phyloP scores from a whole-genome alignment of 2,113 vertebrate species.

The Microcebus jonahi region DNA sequence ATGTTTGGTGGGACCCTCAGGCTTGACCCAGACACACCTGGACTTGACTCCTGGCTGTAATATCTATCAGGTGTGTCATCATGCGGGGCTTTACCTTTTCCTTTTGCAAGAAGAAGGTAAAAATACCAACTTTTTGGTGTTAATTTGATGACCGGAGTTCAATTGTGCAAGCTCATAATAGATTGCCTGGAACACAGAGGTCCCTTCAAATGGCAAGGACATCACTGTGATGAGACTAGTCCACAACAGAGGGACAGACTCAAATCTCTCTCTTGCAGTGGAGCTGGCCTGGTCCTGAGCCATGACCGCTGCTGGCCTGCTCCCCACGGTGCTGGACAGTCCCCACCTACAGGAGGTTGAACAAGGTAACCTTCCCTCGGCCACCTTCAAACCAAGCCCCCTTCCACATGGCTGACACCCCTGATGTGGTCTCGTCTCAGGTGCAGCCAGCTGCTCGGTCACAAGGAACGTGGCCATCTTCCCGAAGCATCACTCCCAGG shows the following conservation, averaged over 20 bases:
- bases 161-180: not conserved
- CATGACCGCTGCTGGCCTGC: too few relatives aligned
- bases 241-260: not conserved
- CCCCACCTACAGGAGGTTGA: not conserved
- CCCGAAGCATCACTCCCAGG: not conserved
- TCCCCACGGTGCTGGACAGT: not conserved
- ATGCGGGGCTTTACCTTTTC: not conserved
- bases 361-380: not conserved
- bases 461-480: not conserved
- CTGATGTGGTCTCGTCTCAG: not conserved
- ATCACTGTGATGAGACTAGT: not conserved
- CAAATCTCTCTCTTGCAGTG: not conserved
- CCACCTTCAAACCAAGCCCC: not conserved
- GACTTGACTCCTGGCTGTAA: not conserved
- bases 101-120: not conserved
- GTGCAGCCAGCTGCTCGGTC: not conserved
- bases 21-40: not conserved
- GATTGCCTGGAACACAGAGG: not conserved
- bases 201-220: not conserved
- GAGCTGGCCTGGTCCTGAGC: not conserved
- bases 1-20: accelerated
- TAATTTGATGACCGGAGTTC: not conserved
- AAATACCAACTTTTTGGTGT: not conserved
- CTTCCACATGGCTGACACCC: not conserved
- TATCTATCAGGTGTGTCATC: not conserved